Percentiles rank a stretch among this genome's conserved stretches.
phyloP scores from a whole-genome alignment of 2,113 vertebrate genomes.

The Nothobranchius kuhntae region DNA sequence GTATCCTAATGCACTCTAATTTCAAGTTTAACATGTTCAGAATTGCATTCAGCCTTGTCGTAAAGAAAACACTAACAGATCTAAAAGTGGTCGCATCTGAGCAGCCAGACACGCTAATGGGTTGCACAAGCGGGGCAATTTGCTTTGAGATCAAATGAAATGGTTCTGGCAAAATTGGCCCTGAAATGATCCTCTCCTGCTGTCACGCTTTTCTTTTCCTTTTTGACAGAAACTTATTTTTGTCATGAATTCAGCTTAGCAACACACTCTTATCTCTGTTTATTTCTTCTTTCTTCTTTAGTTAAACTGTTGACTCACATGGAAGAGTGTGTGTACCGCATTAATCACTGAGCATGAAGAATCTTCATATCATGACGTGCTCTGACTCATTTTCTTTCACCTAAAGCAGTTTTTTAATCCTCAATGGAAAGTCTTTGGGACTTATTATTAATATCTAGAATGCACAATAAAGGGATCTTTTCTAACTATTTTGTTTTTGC shows the following conservation, averaged over 20 bases:
- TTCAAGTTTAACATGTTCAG: conserved; percentile 8
- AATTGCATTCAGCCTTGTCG: conserved; percentile 4
- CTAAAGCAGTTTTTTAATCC: too few relatives aligned
- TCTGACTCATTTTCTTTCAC: too few relatives aligned
- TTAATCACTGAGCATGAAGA: conserved; percentile 29
- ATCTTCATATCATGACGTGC: too few relatives aligned
- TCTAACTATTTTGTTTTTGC: too few relatives aligned
- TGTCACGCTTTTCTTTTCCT: background rate
- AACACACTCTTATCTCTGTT: conserved; percentile 6
- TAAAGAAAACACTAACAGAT: conserved; percentile 15
- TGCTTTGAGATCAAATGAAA: conserved; percentile 18
- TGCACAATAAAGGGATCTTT: too few relatives aligned
- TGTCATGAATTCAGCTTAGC: conserved; percentile 22
- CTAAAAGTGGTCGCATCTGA: conserved; percentile 12
- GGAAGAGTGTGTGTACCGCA: background rate
- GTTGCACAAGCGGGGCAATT: conserved; percentile 22
- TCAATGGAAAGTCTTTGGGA: too few relatives aligned
- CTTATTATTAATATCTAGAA: too few relatives aligned
- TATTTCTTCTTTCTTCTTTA: conserved; percentile 31
- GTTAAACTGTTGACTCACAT: conserved; percentile 43
- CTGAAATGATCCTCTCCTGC: background rate
- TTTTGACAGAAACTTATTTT: conserved; percentile 4
- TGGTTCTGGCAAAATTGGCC: conserved; percentile 21
- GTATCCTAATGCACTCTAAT: background rate
- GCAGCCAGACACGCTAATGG: conserved; percentile 35